Percentiles rank a stretch among this genome's conserved stretches.
Conservation (phyloP, 2,113 vertebrate genomes). For the Heterocephalus glaber region DNA sequence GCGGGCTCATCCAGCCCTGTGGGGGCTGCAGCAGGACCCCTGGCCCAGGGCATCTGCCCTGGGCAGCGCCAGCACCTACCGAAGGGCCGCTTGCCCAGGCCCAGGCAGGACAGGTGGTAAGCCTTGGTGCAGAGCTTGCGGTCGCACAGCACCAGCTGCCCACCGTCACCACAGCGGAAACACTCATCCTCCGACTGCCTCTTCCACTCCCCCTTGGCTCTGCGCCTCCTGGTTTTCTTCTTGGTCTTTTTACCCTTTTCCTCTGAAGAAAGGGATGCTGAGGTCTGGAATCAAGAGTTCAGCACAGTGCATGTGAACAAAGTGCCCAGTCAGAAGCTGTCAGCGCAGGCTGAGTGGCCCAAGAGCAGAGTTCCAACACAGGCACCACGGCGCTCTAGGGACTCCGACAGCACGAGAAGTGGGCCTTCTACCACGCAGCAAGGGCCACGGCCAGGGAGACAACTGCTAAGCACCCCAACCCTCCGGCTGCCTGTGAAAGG, state of each 20-base stretch:
- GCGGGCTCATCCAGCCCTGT: neutral
- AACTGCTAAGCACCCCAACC: neutral
- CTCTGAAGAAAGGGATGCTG: conserved; percentile 89
- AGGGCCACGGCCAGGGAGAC: neutral
- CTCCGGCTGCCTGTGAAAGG: neutral
- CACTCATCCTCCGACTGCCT: conserved; percentile 96
- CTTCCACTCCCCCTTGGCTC: conserved; percentile 86
- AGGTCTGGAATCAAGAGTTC: conserved; percentile 82
- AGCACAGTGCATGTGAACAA: neutral
- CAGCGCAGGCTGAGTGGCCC: neutral
- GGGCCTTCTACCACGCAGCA: too few relatives aligned
- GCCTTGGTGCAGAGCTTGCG: conserved; percentile 97
- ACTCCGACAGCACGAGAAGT: neutral
- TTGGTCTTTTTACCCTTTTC: conserved; percentile 93
- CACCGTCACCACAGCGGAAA: conserved; percentile 97
- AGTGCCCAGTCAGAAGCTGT: neutral
- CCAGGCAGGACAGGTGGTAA: conserved; percentile 96
- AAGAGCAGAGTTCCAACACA: neutral
- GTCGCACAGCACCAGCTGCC: conserved; percentile 95
- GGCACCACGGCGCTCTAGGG: neutral
- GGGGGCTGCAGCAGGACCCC: neutral
- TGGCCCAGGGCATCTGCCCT: too few relatives aligned
- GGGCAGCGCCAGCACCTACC: conserved; percentile 89
- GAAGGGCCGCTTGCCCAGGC: conserved; percentile 95
- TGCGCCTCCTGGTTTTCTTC: conserved; percentile 88